Conservation (phyloP, 1,140 invertebrate species). For the Carposina sasakii region DNA sequence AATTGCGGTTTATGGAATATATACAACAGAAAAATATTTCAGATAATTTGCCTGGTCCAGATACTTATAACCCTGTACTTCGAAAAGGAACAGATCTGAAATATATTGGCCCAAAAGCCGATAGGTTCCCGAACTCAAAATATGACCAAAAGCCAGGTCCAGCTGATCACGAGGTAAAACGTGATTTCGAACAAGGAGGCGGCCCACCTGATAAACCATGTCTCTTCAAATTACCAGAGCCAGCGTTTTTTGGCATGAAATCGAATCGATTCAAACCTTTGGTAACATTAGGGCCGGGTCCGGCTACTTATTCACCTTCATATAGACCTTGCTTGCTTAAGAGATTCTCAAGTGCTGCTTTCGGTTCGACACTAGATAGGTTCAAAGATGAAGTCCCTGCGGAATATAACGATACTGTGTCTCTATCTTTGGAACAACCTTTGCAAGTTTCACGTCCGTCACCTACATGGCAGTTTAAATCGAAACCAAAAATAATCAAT, state of each 20-base stretch:
- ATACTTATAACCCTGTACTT: constrained; percentile 31
- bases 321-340: too few species aligned
- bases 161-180: constrained; percentile 37
- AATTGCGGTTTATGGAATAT: constrained; percentile 49
- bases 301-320: too few species aligned
- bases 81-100: constrained; percentile 34
- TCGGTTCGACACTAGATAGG: too few species aligned
- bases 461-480: constrained; percentile 51
- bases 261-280: constrained; percentile 37
- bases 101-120: constrained; percentile 32
- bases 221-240: constrained; percentile 30
- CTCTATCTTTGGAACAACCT: too few species aligned
- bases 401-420: too few species aligned
- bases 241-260: constrained; percentile 42
- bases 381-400: too few species aligned
- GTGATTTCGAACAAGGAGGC: constrained; percentile 42
- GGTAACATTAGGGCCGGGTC: constrained; percentile 39
- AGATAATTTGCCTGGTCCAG: constrained; percentile 44
- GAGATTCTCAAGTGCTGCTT: too few species aligned
- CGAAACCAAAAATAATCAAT: constrained; percentile 33
- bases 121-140: constrained; percentile 30
- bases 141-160: constrained; percentile 37
- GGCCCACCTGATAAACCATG: constrained; percentile 21
- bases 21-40: constrained; percentile 41
- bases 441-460: too few species aligned